phyloP scores from a whole-genome alignment of 64 coral and sea anemone genomes.

The Orbicella faveolata region DNA sequence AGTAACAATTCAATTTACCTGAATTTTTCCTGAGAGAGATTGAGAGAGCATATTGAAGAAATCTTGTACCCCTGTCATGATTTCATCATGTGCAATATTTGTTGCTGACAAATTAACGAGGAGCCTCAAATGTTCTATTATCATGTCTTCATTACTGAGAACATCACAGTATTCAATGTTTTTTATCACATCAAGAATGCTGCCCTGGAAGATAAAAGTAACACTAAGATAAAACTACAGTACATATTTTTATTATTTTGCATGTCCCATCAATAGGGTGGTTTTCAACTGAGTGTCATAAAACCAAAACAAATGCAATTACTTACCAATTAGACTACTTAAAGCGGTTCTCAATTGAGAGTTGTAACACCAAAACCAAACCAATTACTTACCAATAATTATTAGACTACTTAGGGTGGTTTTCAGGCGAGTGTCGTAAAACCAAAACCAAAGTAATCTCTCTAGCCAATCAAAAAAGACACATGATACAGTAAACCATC shows the following conservation, averaged over 20 bases:
- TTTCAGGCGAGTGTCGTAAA: too few species aligned
- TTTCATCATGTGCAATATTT: constrained; percentile 31
- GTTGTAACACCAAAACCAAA: too few species aligned
- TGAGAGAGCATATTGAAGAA: constrained; percentile 14
- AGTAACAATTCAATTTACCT: background rate
- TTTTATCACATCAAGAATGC: constrained; percentile 18
- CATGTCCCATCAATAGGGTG: too few species aligned
- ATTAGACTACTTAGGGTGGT: too few species aligned
- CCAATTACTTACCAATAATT: too few species aligned
- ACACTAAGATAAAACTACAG: background rate
- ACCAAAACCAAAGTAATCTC: too few species aligned
- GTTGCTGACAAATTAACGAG: constrained; percentile 33
- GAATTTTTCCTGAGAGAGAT: constrained; percentile 11
- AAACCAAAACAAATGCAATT: too few species aligned
- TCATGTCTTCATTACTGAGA: constrained; percentile 1
- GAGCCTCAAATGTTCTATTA: constrained; percentile 5
- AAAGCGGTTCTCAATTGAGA: too few species aligned
- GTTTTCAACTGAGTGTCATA: too few species aligned
- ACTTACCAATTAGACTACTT: too few species aligned
- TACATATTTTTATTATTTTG: background rate
- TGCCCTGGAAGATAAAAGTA: constrained; percentile 7
- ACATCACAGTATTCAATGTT: constrained; percentile 33
- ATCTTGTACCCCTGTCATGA: constrained; percentile 10
- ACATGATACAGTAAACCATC: too few species aligned
- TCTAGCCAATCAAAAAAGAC: too few species aligned